Evolutionary conservation across 2,888 invertebrate genomes (phyloP), one percentile per base, ranked within the genome.

Genomic region (Oligia strigilis): DNA sequence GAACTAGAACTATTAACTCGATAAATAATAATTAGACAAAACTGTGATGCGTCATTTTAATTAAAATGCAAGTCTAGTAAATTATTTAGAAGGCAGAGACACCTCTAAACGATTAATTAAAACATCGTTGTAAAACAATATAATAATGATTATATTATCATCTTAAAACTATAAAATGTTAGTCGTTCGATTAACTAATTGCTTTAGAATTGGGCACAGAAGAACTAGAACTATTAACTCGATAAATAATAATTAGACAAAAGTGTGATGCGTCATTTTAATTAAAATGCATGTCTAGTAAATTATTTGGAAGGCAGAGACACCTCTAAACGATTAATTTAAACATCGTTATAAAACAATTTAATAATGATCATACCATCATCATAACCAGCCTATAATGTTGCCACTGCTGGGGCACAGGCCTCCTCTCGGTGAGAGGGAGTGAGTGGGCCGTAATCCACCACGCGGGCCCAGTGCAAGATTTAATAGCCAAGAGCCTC

Each of bases 151-250:
- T 4, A 52, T 52, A 29, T 29, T 29, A 29, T 29, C 29, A 29
- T 29, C 29, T 74, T 29, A 60, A 83, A 62, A 70, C 70, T 23
- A 65, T 52, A 52, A 71, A 66, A 77, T 66, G 14, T 67, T 75
- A 85, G 82, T 82, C 71, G 55, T 19, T 0, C 66, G 29, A 71
- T 86, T 83, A 60, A 66, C 62, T 86, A 86, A 83, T 82, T 66
- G 73, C 13, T 82, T 17, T 52, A 29, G 19, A 83, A 83, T 83
- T 83, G 82, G 82, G 73, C 64, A 49, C 66, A 52, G 19, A 49
- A 29, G 19, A 77, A 74, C 62, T 74, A 14, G 66, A 52, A 4
- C 66, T 13, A 52, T 82, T 67, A 58, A 67, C 66, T 82, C 66
- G 64, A 82, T 83, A 82, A 82, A 82, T 64, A 71, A 46, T 74